A percentile compares a stretch with the other conserved stretches of the same genome.
These are phyloP conservation scores for Prunella strophiata DNA, from an alignment of 2,797 vertebrate species.

Conservation along the genomic window DNA sequence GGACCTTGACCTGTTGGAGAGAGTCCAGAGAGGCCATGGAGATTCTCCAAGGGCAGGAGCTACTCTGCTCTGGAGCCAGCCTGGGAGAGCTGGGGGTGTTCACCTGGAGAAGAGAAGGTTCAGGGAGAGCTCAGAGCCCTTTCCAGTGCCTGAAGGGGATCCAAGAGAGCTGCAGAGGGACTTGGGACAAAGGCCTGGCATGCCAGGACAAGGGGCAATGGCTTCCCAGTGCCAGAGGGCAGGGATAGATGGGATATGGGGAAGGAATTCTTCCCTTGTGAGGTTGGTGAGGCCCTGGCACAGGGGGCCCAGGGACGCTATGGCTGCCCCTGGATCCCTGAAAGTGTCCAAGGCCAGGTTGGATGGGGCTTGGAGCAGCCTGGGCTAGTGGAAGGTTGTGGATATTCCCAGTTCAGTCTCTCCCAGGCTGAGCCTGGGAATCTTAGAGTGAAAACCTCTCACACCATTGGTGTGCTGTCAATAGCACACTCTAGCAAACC, in stretches of 20 bases:
- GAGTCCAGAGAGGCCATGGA: accelerated
- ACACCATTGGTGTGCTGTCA: too few species aligned
- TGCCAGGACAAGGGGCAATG: neutral
- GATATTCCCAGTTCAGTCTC: too few species aligned
- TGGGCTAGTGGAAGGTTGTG: neutral
- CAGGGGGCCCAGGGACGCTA: neutral
- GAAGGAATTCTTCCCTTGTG: neutral
- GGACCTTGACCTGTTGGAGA: accelerated
- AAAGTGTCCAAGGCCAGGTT: neutral
- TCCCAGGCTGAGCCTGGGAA: too few species aligned
- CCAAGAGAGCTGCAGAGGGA: neutral
- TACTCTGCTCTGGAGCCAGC: neutral
- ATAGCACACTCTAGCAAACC: too few species aligned
- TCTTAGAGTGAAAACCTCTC: too few species aligned
- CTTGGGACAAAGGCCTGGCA: neutral
- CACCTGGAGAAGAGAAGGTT: neutral
- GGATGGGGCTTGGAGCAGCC: accelerated
- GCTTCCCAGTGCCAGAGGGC: neutral
- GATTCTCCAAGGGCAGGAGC: neutral
- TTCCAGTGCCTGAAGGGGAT: neutral
- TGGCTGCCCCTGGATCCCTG: neutral
- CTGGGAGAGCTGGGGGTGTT: neutral
- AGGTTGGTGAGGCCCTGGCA: neutral
- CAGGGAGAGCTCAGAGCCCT: neutral
- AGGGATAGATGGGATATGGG: neutral